Conservation (phyloP, 2,888 invertebrate species). For the Drosophila meridionalis region DNA sequence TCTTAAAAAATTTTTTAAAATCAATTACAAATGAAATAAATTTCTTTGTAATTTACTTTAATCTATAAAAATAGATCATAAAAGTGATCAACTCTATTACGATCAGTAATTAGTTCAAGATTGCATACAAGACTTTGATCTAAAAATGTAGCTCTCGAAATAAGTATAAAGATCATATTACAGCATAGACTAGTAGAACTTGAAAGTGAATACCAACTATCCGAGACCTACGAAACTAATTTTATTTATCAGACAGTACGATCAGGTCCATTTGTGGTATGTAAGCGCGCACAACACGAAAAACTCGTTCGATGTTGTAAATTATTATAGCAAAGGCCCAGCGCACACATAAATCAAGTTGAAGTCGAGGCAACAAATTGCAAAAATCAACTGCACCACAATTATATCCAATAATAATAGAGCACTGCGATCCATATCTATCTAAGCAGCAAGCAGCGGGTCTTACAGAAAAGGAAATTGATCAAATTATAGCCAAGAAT, state of each 20-base stretch:
- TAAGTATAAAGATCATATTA: not conserved
- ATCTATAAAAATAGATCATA: not conserved
- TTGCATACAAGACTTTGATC: not conserved
- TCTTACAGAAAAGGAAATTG: slow-evolving; percentile 41
- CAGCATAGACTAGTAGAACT: not conserved
- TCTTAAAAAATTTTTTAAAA: no score
- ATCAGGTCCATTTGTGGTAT: slow-evolving; percentile 3
- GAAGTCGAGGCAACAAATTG: slow-evolving; percentile 36
- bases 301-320: slow-evolving; percentile 47
- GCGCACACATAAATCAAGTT: slow-evolving; percentile 54
- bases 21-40: no score
- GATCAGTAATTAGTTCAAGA: not conserved
- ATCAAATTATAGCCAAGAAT: slow-evolving; percentile 49
- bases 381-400: slow-evolving; percentile 51
- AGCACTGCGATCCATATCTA: slow-evolving; percentile 31
- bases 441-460: slow-evolving; percentile 36
- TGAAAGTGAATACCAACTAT: not conserved
- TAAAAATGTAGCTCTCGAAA: not conserved
- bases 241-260: slow-evolving; percentile 1
- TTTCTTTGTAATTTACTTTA: not conserved
- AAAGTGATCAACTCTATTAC: not conserved
- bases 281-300: slow-evolving; percentile 4
- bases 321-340: slow-evolving; percentile 46
- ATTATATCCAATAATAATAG: slow-evolving; percentile 65
- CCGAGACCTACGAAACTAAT: not conserved